These are phyloP conservation scores for Solea solea DNA, from an alignment of 2,113 vertebrate genomes.

Conservation along the genomic window DNA sequence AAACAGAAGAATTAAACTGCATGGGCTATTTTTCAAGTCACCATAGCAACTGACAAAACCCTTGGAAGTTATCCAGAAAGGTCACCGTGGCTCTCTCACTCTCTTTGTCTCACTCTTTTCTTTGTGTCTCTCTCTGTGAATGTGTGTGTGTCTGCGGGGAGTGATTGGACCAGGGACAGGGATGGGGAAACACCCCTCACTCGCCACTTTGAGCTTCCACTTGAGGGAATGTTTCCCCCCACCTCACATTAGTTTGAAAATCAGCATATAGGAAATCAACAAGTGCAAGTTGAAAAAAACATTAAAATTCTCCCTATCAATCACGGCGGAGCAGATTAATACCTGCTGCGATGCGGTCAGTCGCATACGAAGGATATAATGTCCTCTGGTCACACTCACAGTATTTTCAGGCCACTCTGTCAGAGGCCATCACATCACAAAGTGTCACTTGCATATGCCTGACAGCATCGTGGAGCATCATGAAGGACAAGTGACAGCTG, in stretches of 20 bases:
- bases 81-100: slow-evolving; percentile 32
- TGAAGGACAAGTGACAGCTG: slow-evolving; percentile 45
- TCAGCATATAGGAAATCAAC: neutral
- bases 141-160: slow-evolving; percentile 29
- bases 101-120: slow-evolving; percentile 50
- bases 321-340: neutral
- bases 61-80: slow-evolving; percentile 69
- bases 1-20: slow-evolving; percentile 64
- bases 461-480: slow-evolving; percentile 28
- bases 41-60: slow-evolving; percentile 70
- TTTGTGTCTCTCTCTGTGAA: slow-evolving; percentile 42
- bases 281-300: neutral
- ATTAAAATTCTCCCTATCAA: slow-evolving; percentile 5
- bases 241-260: neutral
- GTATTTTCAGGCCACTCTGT: slow-evolving; percentile 34
- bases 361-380: slow-evolving; percentile 40
- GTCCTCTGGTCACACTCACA: slow-evolving; percentile 12
- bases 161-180: slow-evolving; percentile 34
- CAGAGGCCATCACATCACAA: slow-evolving; percentile 42
- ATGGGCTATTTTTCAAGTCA: slow-evolving; percentile 64
- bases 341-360: slow-evolving; percentile 3
- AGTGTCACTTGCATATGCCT: slow-evolving; percentile 65
- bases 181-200: slow-evolving; percentile 7
- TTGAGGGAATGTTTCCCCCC: slow-evolving; percentile 9
- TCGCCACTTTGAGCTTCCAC: neutral